These are phyloP conservation scores for Lucinisca nassula DNA, from an alignment of 2,888 invertebrate genomes.

Conservation along the genomic window DNA sequence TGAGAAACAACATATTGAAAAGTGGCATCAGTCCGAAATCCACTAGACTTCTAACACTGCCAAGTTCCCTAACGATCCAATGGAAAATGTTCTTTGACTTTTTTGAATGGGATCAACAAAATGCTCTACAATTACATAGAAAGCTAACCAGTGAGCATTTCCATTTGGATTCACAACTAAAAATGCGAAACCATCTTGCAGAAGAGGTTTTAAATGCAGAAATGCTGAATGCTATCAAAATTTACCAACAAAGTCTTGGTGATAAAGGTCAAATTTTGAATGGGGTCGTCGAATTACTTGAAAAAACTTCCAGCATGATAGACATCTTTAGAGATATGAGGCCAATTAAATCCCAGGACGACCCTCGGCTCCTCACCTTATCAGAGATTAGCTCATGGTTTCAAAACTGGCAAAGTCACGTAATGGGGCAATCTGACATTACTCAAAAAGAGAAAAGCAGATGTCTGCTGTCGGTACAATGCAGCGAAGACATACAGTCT, in stretches of 20 bases:
- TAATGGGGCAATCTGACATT: no score
- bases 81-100: slow-evolving; percentile 49
- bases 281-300: slow-evolving; percentile 44
- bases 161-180: slow-evolving; percentile 26
- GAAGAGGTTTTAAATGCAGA: slow-evolving; percentile 45
- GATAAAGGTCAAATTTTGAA: slow-evolving; percentile 40
- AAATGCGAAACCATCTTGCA: no score
- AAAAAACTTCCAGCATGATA: slow-evolving; percentile 47
- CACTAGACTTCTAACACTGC: neutral
- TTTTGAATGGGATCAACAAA: slow-evolving; percentile 56
- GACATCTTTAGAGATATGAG: slow-evolving; percentile 41
- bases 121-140: slow-evolving; percentile 55
- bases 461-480: no score
- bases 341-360: slow-evolving; percentile 22
- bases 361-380: slow-evolving; percentile 23
- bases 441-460: no score
- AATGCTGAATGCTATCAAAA: slow-evolving; percentile 44
- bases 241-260: slow-evolving; percentile 45
- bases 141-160: slow-evolving; percentile 59
- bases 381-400: slow-evolving; percentile 40
- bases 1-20: slow-evolving; percentile 49
- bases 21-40: slow-evolving; percentile 22
- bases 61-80: no score
- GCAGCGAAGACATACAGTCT: no score
- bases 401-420: slow-evolving; percentile 21